A percentile compares a stretch with the other conserved stretches of the same genome.
These are phyloP conservation scores for Gymnosoma rotundatum DNA, from an alignment of 2,888 invertebrate species.

Conservation along the genomic window DNA sequence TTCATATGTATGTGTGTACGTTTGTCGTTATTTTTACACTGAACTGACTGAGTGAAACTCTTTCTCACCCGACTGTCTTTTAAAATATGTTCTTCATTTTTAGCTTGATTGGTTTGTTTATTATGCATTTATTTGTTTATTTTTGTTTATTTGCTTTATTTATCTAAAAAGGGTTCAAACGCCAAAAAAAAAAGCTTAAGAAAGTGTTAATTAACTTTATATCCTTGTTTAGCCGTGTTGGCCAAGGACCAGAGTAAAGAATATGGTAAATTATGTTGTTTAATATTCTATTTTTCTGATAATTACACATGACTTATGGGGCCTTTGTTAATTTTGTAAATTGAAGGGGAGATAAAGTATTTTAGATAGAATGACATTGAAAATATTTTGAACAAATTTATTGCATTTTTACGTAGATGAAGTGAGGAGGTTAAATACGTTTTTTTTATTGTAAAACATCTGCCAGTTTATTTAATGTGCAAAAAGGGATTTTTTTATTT, in stretches of 20 bases:
- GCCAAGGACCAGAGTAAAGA: constrained; percentile 13
- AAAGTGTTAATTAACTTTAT: constrained; percentile 66
- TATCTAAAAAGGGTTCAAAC: constrained; percentile 40
- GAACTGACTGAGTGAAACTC: neutral
- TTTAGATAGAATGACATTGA: constrained; percentile 36
- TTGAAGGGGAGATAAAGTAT: constrained; percentile 43
- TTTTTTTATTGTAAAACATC: too few species aligned
- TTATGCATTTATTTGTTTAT: constrained; percentile 47
- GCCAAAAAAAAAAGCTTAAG: constrained; percentile 27
- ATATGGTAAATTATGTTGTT: constrained; percentile 57
- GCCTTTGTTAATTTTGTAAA: constrained; percentile 2
- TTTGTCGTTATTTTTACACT: neutral
- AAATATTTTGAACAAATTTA: constrained; percentile 15
- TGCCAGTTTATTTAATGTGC: too few species aligned
- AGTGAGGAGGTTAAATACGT: too few species aligned
- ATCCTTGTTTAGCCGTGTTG: constrained; percentile 33
- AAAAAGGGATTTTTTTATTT: too few species aligned
- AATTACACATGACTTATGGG: constrained; percentile 55
- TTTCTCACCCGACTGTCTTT: neutral
- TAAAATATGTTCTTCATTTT: constrained; percentile 22
- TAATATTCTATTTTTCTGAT: constrained; percentile 32
- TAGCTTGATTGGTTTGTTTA: constrained; percentile 59
- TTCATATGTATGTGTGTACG: neutral
- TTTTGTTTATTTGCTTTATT: constrained; percentile 44
- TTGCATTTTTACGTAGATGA: neutral